Evolutionary conservation across 2,113 vertebrate genomes (phyloP), one percentile per base, ranked within the genome.

Genomic region (Pterocles burchelli): DNA sequence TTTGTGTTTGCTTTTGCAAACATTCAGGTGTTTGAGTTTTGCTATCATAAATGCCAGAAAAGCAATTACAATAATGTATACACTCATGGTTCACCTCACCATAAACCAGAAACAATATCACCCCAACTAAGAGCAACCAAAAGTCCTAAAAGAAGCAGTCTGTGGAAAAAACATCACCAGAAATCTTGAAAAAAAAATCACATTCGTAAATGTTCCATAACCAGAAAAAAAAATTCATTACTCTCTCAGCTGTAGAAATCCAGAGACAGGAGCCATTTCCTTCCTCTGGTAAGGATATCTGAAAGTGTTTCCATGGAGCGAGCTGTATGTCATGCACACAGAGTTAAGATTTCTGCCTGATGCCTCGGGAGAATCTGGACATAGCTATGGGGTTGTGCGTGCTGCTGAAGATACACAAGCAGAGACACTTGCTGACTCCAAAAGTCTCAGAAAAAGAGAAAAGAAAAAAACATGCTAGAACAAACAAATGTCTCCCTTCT

Each of bases 201-300:
- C 1, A 1, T 65, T 93, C 55, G 12, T 58, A 55, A 83, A 43
- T 34, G 36, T 73, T 62, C 38, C 13, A 17, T 18, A 38, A 72
- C 4, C 29, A 91, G 33, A 88, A 91, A 85, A 68, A 58, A 41
- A 31, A 17, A 86, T 41, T 41, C 41, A 72, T 65, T 71, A 29
- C 24, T 93, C 1, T 2, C 33, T 84, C 6, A 4, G 38, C 70
- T 46, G n/a, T 92, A 93, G 93, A 92, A 84, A 78, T 87, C 73
- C 68, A 75, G 73, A 88, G 88, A 46, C 45, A 45, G 67, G 10
- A 97, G 31, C 73, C 68, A 54, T 94, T 96, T 96, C 90, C 90
- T 96, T 94, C 84, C 88, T 91, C 87, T 91, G 49, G 31, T 65
- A 61, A 94, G 11, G 89, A 70, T 79, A 90, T 92, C 89, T 87